Conservation (phyloP, 2,113 vertebrate genomes). For the Damaliscus lunatus region DNA sequence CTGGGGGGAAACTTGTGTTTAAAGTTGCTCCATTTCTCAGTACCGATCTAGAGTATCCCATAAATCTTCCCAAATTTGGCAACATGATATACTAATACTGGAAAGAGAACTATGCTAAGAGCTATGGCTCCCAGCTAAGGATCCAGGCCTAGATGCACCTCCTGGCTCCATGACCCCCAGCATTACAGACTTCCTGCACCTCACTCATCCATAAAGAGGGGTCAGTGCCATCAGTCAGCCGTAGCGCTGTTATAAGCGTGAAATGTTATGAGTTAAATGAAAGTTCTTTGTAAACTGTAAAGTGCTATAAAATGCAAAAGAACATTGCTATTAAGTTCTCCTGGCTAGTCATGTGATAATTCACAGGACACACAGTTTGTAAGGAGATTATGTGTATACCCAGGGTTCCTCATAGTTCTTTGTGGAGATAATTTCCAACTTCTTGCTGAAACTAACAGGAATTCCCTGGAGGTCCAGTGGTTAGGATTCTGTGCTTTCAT, state of each 20-base stretch:
- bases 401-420: background rate
- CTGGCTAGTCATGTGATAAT: background rate
- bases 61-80: background rate
- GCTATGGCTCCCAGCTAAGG: background rate
- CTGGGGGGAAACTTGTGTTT: background rate
- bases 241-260: fast-evolving
- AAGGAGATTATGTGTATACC: background rate
- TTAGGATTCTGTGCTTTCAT: background rate
- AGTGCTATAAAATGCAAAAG: background rate
- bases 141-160: background rate
- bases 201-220: background rate
- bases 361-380: background rate
- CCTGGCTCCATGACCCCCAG: background rate
- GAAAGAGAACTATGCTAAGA: background rate
- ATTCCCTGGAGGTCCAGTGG: background rate
- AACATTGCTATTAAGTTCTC: background rate
- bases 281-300: background rate
- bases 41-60: background rate
- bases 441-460: background rate
- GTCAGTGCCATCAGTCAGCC: background rate
- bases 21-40: background rate
- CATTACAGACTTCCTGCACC: background rate
- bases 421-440: background rate
- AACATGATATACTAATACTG: background rate
- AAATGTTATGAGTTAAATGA: background rate